Percentiles rank a stretch among this genome's conserved stretches.
These are phyloP conservation scores for Hyaena hyaena DNA, from an alignment of 2,113 vertebrate species.

Conservation along the genomic window DNA sequence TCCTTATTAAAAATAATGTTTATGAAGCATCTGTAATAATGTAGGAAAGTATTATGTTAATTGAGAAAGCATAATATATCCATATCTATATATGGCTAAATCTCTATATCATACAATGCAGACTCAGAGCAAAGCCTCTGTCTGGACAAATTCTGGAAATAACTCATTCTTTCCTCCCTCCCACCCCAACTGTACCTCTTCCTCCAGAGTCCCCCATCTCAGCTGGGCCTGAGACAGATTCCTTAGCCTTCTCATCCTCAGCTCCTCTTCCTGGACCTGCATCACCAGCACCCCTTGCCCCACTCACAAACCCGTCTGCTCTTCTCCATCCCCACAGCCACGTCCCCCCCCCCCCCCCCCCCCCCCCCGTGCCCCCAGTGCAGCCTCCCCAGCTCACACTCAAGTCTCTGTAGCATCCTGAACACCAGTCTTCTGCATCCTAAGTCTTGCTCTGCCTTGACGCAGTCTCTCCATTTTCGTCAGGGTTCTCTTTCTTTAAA, in stretches of 20 bases:
- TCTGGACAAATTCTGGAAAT: neutral
- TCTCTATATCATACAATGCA: neutral
- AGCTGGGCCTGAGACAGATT: neutral
- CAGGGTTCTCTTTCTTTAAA: neutral
- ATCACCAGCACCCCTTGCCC: neutral
- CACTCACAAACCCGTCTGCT: neutral
- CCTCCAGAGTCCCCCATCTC: neutral
- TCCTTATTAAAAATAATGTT: constrained; percentile 8
- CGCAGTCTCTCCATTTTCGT: neutral
- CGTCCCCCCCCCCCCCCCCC: no score
- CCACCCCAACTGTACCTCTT: neutral
- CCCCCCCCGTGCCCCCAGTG: no score
- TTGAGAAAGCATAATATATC: neutral
- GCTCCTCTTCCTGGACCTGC: neutral
- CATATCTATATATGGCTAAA: neutral
- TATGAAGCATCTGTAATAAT: neutral
- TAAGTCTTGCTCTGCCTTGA: neutral
- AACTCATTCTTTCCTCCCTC: neutral
- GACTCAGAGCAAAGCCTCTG: neutral
- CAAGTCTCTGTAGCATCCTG: neutral
- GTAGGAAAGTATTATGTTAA: neutral
- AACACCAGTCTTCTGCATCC: neutral
- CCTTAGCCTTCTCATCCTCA: neutral
- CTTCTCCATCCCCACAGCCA: neutral
- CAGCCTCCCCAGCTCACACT: neutral